phyloP scores from a whole-genome alignment of 2,113 vertebrate genomes.

The Penelope pileata region DNA sequence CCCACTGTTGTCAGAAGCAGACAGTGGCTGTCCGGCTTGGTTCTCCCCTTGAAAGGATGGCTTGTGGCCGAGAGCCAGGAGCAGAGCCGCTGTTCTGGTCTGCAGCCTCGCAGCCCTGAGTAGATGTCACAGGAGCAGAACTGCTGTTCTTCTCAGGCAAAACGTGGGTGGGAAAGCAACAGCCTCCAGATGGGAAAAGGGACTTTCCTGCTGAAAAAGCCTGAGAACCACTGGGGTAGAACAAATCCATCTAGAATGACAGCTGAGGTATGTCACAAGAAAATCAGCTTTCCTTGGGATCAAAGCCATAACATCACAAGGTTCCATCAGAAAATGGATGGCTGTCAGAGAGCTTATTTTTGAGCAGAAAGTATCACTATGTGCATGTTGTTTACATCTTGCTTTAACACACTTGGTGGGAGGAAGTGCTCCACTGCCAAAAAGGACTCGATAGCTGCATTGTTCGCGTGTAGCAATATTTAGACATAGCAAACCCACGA shows the following conservation, averaged over 20 bases:
- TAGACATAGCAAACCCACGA: neutral
- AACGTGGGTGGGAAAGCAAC: neutral
- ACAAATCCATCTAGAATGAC: neutral
- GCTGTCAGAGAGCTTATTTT: neutral
- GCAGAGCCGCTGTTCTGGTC: neutral
- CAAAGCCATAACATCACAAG: neutral
- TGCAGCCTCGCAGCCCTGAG: neutral
- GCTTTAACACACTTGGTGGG: neutral
- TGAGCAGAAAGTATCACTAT: neutral
- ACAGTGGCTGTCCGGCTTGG: neutral
- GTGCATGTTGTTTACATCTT: neutral
- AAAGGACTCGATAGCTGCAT: neutral
- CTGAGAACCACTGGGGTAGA: neutral
- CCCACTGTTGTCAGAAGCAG: neutral
- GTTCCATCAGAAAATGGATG: neutral
- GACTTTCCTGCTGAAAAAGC: slow-evolving; percentile 46
- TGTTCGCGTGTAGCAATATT: neutral
- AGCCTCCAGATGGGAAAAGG: slow-evolving; percentile 35
- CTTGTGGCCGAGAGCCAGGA: neutral
- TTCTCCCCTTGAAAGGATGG: neutral
- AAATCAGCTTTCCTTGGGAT: neutral
- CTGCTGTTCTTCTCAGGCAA: neutral
- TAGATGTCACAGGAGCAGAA: neutral
- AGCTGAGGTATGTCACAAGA: neutral
- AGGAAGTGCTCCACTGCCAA: slow-evolving; percentile 36